A percentile compares a stretch with the other conserved stretches of the same genome.
These are phyloP conservation scores for Cryptocephalus primarius DNA, from an alignment of 2,888 invertebrate genomes.

Conservation along the genomic window DNA sequence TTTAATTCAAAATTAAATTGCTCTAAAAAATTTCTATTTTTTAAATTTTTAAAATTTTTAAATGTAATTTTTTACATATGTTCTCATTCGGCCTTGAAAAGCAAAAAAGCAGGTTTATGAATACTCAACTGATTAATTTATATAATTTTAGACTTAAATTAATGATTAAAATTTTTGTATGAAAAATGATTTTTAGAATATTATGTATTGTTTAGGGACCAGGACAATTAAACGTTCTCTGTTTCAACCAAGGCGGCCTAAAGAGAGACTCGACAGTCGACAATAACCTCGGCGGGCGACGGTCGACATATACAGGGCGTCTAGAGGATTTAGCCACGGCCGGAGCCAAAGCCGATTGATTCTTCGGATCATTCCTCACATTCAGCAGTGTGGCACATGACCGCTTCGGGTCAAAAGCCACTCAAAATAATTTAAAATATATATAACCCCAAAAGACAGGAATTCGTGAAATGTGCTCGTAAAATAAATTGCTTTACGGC, in stretches of 20 bases:
- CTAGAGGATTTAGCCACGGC: constrained; percentile 14
- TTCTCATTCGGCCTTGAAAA: too few relatives aligned
- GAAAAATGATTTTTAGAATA: neutral
- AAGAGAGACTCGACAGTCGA: constrained; percentile 29
- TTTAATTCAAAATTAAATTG: too few relatives aligned
- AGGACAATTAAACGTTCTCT: constrained; percentile 15
- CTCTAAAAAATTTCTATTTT: too few relatives aligned
- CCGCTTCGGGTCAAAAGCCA: constrained; percentile 8
- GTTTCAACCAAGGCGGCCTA: constrained; percentile 24
- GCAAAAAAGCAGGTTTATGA: too few relatives aligned
- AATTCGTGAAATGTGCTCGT: too few relatives aligned
- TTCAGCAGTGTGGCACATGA: constrained; percentile 21
- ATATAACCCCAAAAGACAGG: too few relatives aligned
- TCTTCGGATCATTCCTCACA: constrained; percentile 32
- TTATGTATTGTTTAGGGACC: constrained; percentile 8
- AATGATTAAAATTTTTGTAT: neutral
- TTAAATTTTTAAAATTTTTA: too few relatives aligned
- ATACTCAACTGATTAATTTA: too few relatives aligned
- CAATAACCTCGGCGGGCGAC: constrained; percentile 27
- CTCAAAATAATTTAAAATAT: constrained; percentile 6
- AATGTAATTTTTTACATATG: too few relatives aligned
- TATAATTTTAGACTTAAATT: too few relatives aligned
- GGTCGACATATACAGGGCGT: constrained; percentile 12
- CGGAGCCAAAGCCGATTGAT: constrained; percentile 16
- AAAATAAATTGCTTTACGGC: too few relatives aligned